A percentile compares a stretch with the other conserved stretches of the same genome.
These are phyloP conservation scores for Bostrychus sinensis DNA, from an alignment of 2,113 vertebrate species.

Conservation along the genomic window DNA sequence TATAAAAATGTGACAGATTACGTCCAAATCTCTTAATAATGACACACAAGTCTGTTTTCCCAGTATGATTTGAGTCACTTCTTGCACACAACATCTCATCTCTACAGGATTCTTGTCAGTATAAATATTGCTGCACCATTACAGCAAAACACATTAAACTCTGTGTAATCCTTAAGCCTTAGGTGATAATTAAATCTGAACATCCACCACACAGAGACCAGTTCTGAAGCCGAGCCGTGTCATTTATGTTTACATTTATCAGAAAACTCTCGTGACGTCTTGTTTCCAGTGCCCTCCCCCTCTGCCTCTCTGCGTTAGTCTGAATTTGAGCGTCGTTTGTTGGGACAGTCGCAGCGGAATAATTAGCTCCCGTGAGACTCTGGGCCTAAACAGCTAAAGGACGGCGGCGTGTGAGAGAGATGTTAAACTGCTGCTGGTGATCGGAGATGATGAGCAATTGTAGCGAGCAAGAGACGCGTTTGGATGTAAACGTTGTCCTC, in stretches of 20 bases:
- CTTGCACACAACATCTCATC: no score
- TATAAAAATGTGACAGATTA: no score
- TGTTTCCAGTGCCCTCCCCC: conserved; percentile 80
- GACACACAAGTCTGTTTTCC: no score
- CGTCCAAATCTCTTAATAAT: no score
- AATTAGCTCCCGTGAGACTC: conserved; percentile 92
- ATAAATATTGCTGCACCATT: no score
- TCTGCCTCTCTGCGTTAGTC: conserved; percentile 82
- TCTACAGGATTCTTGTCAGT: no score
- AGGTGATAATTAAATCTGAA: conserved; percentile 78
- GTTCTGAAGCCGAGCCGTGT: conserved; percentile 80
- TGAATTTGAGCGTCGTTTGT: conserved; percentile 81
- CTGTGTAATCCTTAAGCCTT: no score
- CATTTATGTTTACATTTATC: conserved; percentile 87
- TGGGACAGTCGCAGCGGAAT: conserved; percentile 81
- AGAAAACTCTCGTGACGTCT: conserved; percentile 85
- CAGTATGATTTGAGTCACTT: no score
- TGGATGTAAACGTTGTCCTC: conserved; percentile 77
- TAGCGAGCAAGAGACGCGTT: conserved; percentile 76
- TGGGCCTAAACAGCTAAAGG: conserved; percentile 83
- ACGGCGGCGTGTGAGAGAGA: conserved; percentile 86
- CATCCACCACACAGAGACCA: conserved; percentile 17
- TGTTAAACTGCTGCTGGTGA: conserved; percentile 84
- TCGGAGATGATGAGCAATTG: conserved; percentile 79
- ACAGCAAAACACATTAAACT: no score